phyloP scores from a whole-genome alignment of 2,888 invertebrate genomes.

The Ophion ellenae region DNA sequence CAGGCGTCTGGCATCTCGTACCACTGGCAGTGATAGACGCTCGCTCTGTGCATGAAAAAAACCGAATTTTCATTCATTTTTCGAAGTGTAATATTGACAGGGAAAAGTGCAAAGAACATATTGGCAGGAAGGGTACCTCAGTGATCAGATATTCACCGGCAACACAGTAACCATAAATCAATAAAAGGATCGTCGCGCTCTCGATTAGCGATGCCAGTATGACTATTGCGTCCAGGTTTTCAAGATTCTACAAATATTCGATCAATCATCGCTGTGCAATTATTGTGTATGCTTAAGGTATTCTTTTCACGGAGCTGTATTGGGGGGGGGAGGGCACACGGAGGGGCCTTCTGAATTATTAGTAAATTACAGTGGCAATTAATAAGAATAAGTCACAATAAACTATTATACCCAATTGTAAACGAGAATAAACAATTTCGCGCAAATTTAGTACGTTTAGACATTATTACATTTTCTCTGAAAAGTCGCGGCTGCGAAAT shows the following conservation, averaged over 20 bases:
- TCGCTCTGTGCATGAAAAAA: slow-evolving; percentile 28
- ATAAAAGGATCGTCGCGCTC: slow-evolving; percentile 53
- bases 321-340: too few relatives aligned
- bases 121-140: slow-evolving; percentile 39
- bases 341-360: too few relatives aligned
- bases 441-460: too few relatives aligned
- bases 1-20: slow-evolving; percentile 35
- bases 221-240: slow-evolving; percentile 45
- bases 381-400: too few relatives aligned
- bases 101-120: slow-evolving; percentile 11
- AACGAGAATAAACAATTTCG: too few relatives aligned
- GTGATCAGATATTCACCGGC: slow-evolving; percentile 61
- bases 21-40: slow-evolving; percentile 54
- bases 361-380: too few relatives aligned
- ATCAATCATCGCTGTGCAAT: background rate
- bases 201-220: slow-evolving; percentile 56
- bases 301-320: too few relatives aligned
- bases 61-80: background rate
- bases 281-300: background rate
- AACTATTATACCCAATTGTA: too few relatives aligned
- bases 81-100: background rate
- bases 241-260: slow-evolving; percentile 51
- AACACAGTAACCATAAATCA: slow-evolving; percentile 63
- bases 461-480: too few relatives aligned
- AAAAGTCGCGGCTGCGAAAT: too few relatives aligned